Evolutionary conservation across 2,888 invertebrate species (phyloP).

Genomic region (Caenorhabditis zanzibari): DNA sequence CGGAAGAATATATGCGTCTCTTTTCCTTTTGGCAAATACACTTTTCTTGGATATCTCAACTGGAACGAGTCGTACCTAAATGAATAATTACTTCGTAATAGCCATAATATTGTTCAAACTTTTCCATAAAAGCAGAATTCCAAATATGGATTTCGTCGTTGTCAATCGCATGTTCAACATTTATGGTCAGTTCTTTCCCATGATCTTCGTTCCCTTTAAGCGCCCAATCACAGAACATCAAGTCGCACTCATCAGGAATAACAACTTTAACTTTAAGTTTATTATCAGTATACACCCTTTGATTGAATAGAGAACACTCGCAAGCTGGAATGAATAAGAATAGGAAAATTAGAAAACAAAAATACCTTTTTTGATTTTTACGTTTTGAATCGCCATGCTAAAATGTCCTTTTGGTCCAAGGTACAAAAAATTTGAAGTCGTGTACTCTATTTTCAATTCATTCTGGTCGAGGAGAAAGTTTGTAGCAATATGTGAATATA

Average conservation of each 20-base stretch:
- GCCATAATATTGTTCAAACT: neutral
- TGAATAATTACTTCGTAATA: neutral
- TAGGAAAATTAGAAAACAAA: too few relatives aligned
- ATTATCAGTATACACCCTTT: neutral
- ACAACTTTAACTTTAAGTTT: neutral
- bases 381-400: neutral
- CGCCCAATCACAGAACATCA: conserved; percentile 19
- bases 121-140: conserved; percentile 4
- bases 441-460: neutral
- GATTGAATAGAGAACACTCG: conserved; percentile 2
- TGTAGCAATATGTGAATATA: neutral
- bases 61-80: conserved; percentile 10
- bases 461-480: neutral
- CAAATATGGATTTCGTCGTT: conserved; percentile 4
- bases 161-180: neutral
- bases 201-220: neutral
- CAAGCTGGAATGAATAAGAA: neutral
- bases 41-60: neutral
- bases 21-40: neutral
- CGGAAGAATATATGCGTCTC: neutral
- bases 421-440: neutral
- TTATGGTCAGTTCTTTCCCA: neutral
- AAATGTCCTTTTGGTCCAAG: neutral
- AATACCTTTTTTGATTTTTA: neutral
- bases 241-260: conserved; percentile 5